Conservation (phyloP, 2,113 vertebrate species). For the Pristiophorus japonicus region DNA sequence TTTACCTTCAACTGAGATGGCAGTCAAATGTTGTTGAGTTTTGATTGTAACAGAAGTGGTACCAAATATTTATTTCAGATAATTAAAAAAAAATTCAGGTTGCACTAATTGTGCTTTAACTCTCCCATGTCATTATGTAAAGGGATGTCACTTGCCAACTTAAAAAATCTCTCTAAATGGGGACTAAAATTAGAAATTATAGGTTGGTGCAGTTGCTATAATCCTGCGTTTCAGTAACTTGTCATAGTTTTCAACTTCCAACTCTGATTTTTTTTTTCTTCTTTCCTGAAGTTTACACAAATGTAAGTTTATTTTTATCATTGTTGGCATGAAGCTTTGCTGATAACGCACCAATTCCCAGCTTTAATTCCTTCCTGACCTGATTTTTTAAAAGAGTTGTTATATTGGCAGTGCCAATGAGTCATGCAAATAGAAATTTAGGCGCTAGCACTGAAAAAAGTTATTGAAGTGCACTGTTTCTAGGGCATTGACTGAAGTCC, state of each 20-base stretch:
- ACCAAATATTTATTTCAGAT: not conserved
- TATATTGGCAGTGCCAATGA: not conserved
- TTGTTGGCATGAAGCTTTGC: not conserved
- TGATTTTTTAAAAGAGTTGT: not conserved
- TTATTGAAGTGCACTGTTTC: conserved; percentile 18
- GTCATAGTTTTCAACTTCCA: conserved; percentile 7
- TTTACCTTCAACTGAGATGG: not conserved
- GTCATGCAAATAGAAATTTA: not conserved
- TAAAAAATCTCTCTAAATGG: not conserved
- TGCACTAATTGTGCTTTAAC: not conserved
- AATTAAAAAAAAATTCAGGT: not conserved
- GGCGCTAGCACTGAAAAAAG: not conserved
- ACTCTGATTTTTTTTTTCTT: not conserved
- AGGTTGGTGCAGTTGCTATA: not conserved
- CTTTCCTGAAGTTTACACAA: not conserved
- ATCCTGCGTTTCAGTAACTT: not conserved
- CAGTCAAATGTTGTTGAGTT: not conserved
- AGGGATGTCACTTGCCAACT: not conserved
- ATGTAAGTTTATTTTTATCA: not conserved
- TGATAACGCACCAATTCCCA: not conserved
- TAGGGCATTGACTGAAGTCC: not conserved
- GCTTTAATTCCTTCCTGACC: not conserved
- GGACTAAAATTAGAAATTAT: not conserved
- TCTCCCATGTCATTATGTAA: not conserved
- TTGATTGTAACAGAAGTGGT: not conserved